A percentile compares a stretch with the other conserved stretches of the same genome.
phyloP scores from a whole-genome alignment of 2,113 vertebrate genomes.

The Spermophilus dauricus region DNA sequence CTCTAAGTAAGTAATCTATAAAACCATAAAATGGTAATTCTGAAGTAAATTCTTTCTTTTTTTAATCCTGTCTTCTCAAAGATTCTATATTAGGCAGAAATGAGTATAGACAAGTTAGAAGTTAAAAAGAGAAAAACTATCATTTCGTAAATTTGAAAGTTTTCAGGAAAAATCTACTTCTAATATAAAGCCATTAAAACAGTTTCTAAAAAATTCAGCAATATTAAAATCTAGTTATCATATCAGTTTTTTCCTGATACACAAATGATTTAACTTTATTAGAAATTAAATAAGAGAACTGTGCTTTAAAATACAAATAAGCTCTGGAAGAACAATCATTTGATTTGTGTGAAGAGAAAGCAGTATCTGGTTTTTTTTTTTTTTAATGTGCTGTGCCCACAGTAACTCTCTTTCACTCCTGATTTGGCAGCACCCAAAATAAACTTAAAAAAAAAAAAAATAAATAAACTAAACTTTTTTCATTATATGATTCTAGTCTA shows the following conservation, averaged over 20 bases:
- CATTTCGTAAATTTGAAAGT: conserved; percentile 59
- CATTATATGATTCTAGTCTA: conserved; percentile 28
- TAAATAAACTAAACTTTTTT: neutral
- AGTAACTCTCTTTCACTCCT: conserved; percentile 58
- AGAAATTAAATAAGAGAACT: conserved; percentile 56
- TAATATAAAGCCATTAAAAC: neutral
- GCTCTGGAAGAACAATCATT: conserved; percentile 49
- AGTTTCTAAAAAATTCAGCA: neutral
- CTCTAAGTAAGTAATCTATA: conserved; percentile 77
- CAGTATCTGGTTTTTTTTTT: neutral
- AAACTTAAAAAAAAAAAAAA: neutral
- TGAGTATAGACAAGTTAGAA: conserved; percentile 39
- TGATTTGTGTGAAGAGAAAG: conserved; percentile 36
- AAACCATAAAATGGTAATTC: conserved; percentile 72
- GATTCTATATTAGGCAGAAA: conserved; percentile 65
- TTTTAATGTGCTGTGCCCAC: conserved; percentile 56
- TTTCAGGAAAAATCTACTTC: conserved; percentile 68
- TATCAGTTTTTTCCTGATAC: neutral
- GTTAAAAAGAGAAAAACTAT: conserved; percentile 67
- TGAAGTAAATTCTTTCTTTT: conserved; percentile 72
- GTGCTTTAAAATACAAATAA: conserved; percentile 54
- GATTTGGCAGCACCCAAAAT: conserved; percentile 39
- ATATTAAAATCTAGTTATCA: conserved; percentile 34
- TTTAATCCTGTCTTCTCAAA: conserved; percentile 6
- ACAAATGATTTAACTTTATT: conserved; percentile 54